Base-by-base conservation (phyloP, 2,888 invertebrate genomes). In the Muscina levida region DNA sequence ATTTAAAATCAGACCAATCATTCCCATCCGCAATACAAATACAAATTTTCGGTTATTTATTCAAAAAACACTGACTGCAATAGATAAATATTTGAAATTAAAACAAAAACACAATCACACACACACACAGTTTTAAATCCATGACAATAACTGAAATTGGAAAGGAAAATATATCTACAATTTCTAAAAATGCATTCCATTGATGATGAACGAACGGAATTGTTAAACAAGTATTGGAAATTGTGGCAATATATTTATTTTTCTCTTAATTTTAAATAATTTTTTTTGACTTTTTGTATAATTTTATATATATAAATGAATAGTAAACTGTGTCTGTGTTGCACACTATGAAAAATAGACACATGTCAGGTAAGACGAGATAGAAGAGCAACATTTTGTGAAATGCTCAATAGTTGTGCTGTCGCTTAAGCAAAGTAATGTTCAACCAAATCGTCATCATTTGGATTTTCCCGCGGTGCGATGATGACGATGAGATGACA, bases 381-480 rank as follows among this genome's bases (percentile, higher is more conserved):
- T 8, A 31, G 8, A 4, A 51, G 51, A 51, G 5, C 13, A 11
- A 19, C 51, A 39, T 59, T 59, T 19, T 19, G n/a, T n/a, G n/a
- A n/a, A n/a, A n/a, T n/a, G n/a, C 62, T 39, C 31, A 31, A 22
- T 19, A 62, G 39, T 62, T 42, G 39, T 62, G 62, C 62, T 19
- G 17, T 11, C 42, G 42, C 22, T 6, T 5, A 1, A 2, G 15
- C n/a, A 15, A 48, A 15, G 15, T 3, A 3, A 48, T 62, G 37
- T 62, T 19, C 39, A 62, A 22, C 42, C 62, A 42, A 59, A 62
- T 19, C 62, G 62, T 42, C 62, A 62, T 62, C 19, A 22, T 62
- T 62, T 62, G 5, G 62, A 17, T 62, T 42, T 62, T 62, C 1
- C 62, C 62, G 22, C 62, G 22, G 22, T 22, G 24, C 44, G 1